A percentile compares a stretch with the other conserved stretches of the same genome.
These are phyloP conservation scores for Balaeniceps rex DNA, from an alignment of 2,113 vertebrate species.

Conservation along the genomic window DNA sequence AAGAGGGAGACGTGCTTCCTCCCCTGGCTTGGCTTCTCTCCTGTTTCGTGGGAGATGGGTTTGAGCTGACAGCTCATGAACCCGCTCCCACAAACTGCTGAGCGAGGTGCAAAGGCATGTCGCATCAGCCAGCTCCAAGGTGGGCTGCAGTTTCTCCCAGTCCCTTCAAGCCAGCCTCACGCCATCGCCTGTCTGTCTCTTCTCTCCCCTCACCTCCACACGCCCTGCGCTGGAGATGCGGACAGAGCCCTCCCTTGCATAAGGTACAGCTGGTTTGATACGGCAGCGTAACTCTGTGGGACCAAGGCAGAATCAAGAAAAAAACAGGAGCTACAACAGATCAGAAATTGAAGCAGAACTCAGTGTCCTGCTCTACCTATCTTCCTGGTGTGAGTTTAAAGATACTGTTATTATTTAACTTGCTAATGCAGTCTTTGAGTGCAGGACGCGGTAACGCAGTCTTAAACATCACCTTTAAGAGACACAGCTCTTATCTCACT, in stretches of 20 bases:
- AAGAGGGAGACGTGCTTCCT: background rate
- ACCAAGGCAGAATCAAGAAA: background rate
- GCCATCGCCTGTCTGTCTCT: fast-evolving
- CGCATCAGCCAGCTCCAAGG: background rate
- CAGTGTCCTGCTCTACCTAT: background rate
- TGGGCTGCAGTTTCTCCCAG: background rate
- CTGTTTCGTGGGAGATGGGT: background rate
- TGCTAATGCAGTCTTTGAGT: background rate
- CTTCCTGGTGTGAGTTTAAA: background rate
- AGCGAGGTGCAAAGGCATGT: background rate
- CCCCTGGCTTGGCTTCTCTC: background rate
- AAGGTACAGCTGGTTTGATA: background rate
- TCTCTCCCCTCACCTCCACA: background rate
- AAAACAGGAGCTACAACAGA: background rate
- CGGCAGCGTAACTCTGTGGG: fast-evolving
- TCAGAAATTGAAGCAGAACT: background rate
- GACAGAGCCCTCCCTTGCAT: background rate
- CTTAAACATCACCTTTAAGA: background rate
- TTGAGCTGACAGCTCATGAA: background rate
- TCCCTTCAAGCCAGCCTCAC: background rate
- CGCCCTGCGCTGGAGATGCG: fast-evolving
- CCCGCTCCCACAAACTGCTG: background rate
- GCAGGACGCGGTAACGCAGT: background rate
- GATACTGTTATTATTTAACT: background rate
- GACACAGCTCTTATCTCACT: background rate